phyloP scores from a whole-genome alignment of 2,888 invertebrate genomes.

The Crematogaster levior region DNA sequence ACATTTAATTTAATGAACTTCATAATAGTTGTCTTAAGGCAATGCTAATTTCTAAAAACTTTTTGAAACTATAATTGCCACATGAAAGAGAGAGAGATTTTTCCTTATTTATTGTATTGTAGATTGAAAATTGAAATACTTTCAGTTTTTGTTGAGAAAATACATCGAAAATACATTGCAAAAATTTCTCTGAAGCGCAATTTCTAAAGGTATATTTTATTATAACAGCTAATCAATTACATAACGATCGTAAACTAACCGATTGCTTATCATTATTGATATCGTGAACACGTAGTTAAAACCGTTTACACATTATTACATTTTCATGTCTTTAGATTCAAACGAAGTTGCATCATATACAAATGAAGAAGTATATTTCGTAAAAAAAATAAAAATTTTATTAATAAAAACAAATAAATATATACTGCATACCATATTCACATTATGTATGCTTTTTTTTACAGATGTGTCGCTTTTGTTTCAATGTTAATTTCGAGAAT shows the following conservation, averaged over 20 bases:
- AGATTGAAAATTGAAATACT: neutral
- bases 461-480: neutral
- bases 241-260: neutral
- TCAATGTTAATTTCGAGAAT: neutral
- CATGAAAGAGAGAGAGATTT: neutral
- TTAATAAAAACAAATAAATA: neutral
- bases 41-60: neutral
- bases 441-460: neutral
- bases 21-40: neutral
- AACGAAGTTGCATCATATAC: neutral
- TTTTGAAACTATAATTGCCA: neutral
- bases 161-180: neutral
- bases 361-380: neutral
- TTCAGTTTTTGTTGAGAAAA: neutral
- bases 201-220: neutral
- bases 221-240: neutral
- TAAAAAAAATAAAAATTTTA: neutral
- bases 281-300: neutral
- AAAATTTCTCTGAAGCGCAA: neutral
- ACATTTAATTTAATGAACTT: neutral
- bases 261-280: conserved; percentile 16
- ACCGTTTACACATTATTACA: neutral
- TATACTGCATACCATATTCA: neutral
- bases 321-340: neutral
- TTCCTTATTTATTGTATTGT: neutral